Percentiles rank a stretch among this genome's conserved stretches.
Conservation (phyloP, 2,888 invertebrate genomes). For the Meta bourneti region DNA sequence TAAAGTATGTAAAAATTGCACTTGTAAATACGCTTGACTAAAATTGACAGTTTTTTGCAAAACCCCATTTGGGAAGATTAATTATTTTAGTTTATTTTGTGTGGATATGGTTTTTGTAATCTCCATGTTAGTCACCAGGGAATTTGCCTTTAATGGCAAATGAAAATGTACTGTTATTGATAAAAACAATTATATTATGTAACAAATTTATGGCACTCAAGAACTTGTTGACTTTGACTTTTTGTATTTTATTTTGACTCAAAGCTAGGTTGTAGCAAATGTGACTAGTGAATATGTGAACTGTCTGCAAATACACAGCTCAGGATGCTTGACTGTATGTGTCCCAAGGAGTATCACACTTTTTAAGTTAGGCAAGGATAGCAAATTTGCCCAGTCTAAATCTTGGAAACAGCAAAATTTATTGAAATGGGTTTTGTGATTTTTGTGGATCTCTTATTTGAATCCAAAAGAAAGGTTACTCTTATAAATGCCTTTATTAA, state of each 20-base stretch:
- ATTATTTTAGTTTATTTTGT: constrained; percentile 7
- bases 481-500: not conserved
- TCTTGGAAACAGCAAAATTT: not conserved
- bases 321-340: not conserved
- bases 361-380: not conserved
- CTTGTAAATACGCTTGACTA: not conserved
- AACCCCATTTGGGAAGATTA: not conserved
- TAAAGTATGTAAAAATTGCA: constrained; percentile 28
- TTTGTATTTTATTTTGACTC: constrained; percentile 1
- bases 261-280: not conserved
- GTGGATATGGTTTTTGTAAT: not conserved
- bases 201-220: constrained; percentile 5
- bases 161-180: not conserved
- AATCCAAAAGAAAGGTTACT: not conserved
- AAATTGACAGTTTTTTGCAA: constrained; percentile 9
- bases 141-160: constrained; percentile 6
- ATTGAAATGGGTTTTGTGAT: not conserved
- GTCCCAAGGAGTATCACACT: not conserved
- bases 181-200: not conserved
- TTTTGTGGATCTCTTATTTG: not conserved
- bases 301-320: constrained; percentile 5
- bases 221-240: not conserved
- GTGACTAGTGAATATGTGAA: not conserved
- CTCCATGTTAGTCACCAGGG: not conserved
- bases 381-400: not conserved